Evolutionary conservation across 2,113 vertebrate genomes (phyloP), one percentile per base, ranked within the genome.

Genomic region (Orientallactaga bullata): DNA sequence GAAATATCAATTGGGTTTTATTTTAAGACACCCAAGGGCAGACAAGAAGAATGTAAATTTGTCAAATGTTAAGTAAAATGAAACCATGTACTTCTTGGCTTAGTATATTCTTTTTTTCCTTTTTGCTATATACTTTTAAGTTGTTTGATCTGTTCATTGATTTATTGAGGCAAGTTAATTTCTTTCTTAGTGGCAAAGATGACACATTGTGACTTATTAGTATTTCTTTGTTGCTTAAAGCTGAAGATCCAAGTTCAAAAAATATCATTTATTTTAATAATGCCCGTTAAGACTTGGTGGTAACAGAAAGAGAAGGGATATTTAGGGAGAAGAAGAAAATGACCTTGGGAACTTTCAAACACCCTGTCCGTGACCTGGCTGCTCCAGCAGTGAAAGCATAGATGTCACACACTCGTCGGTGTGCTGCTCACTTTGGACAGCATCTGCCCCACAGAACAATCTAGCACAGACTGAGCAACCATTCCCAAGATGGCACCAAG

Each of bases 11-110:
- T 47, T 37, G 80, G 60, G 51, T 92, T 94, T 96, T 83, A 86
- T 63, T 88, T 88, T 92, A 76, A 95, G 91, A 51, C 39, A 73
- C 84, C 42, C 60, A 77, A 79, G 88, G 78, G 88, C 85, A 93
- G 81, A 85, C 55, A 83, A 91, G 80, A 68, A 58, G 60, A 84
- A 80, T 90, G 74, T 51, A 84, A 78, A 71, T 77, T 92, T 86
- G 81, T 86, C 89, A 88, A 77, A 91, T 17, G 37, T 84, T 85
- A 81, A 88, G 72, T 77, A 12, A 89, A 88, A 94, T 85, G 88
- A 94, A 87, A 72, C 5, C 21, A 11, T n/a, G 8, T 61, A 63
- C 4, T 80, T 79, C 39, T 76, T 55, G 5, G 72, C 39, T 63
- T 73, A 35, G 58, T 47, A 47, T 47, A 37, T 76, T 76, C 77